These are phyloP conservation scores for Xestobium rufovillosum DNA, from an alignment of 2,888 invertebrate species.

Conservation along the genomic window DNA sequence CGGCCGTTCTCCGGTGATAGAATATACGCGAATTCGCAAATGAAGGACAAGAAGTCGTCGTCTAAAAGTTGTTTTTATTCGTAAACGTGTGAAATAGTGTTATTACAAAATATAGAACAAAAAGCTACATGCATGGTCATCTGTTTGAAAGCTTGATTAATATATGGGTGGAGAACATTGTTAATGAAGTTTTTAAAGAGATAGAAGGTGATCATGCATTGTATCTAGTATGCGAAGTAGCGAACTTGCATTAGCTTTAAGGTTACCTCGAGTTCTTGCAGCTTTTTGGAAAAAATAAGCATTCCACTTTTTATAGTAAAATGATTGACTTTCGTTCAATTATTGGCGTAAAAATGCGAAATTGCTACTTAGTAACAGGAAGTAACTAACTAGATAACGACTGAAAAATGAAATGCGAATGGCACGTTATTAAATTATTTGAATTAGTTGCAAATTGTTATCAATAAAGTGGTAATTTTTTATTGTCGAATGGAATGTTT, in stretches of 20 bases:
- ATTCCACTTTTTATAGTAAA: too few species aligned
- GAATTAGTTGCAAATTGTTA: too few species aligned
- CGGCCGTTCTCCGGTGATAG: constrained; percentile 57
- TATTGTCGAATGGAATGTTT: too few species aligned
- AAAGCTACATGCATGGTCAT: constrained; percentile 28
- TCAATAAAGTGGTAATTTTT: too few species aligned
- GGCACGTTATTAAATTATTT: too few species aligned
- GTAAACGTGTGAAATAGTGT: constrained; percentile 32
- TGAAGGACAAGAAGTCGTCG: constrained; percentile 49
- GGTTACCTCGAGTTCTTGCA: constrained; percentile 28
- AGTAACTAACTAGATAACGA: too few species aligned
- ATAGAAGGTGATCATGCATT: constrained; percentile 30
- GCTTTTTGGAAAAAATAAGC: too few species aligned
- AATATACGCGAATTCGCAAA: constrained; percentile 21
- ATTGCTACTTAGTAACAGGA: too few species aligned
- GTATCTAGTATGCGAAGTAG: constrained; percentile 26
- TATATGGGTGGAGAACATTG: constrained; percentile 6
- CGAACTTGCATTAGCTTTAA: constrained; percentile 23
- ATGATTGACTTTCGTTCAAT: too few species aligned
- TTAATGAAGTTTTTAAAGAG: constrained; percentile 21
- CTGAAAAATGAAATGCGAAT: too few species aligned
- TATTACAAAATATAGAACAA: constrained; percentile 13
- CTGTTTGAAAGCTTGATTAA: constrained; percentile 20
- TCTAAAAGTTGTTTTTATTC: constrained; percentile 63
- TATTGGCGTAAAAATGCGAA: too few species aligned